Evolutionary conservation across 1,140 invertebrate species (phyloP), one percentile per base, ranked within the genome.

Genomic region (Drosophila pachea): DNA sequence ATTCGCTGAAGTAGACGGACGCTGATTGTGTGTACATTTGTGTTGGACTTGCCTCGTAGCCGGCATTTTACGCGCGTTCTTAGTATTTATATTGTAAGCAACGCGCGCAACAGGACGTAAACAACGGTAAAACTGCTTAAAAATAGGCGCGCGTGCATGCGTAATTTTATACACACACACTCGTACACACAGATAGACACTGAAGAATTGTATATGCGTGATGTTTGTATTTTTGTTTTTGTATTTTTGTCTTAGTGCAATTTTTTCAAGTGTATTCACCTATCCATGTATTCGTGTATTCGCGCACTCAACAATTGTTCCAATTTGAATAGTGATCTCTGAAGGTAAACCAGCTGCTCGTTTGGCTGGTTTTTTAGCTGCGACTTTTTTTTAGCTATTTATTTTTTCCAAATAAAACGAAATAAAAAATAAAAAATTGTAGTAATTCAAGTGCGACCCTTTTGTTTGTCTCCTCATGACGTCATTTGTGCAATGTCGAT

Each of bases 11-110:
- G 9, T n/a, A 33, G 7, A 11, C 42, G 62, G 48, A 66, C 48
- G 54, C 32, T 33, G 9, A 43, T 22, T 7, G 32, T 48, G 42
- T 38, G 33, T 50, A 36, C 48, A 49, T 67, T 56, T 52, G 33
- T 16, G 38, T 50, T 49, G 12, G 8, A 42, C 7, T 35, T 31
- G 49, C 16, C 47, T 16, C 22, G 38, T 16, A 53, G 48, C 68
- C 68, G 68, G 68, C 68, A 71, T 67, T 71, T 71, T 71, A 71
- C 63, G 68, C 68, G 68, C 68, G 64, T 58, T 65, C 56, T 55
- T n/a, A n/a, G 40, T 67, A 67, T 67, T 67, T 60, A 67, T 49
- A 67, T 61, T 45, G 64, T 67, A 71, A 71, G 64, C 35, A 50
- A 45, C 64, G 68, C 64, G 68, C 64, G 63, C 63, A 71, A 61